Base-by-base conservation (phyloP, 2,113 vertebrate genomes). In the Chaenogobius annularis region DNA sequence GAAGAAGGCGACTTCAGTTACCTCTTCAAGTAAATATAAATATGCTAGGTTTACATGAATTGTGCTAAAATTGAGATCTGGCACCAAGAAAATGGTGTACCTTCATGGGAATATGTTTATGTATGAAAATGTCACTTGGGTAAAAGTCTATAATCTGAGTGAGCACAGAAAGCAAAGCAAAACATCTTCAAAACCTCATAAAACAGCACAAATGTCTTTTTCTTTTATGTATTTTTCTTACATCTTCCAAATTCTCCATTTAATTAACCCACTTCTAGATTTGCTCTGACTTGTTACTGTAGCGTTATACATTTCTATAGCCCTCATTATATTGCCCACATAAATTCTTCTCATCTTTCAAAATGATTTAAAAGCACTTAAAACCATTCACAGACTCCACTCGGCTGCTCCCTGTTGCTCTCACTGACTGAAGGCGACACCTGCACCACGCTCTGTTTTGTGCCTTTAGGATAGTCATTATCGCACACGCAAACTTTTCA, bases 401-500 rank as follows among this genome's bases (percentile, higher is more conserved):
- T 62, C 47, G 72, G 54, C 37, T 44, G 44, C 23, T 69, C 52
- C 47, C 7, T 31, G 59, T 66, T 66, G 54, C 48, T 69, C 58
- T 77, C 31, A 44, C 23, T 82, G n/a, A 80, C 78, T 86, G 71
- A 72, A 72, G 74, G 78, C 64, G 10, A 76, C 76, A 56, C 50
- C 72, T 84, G 69, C 61, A 71, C 81, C 55, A 44, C 79, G 70
- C 73, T 31, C 37, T 61, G 47, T 40, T 81, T 73, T 0, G 20
- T 72, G 68, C 70, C 89, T 74, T 46, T 44, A 56, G 75, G 86
- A 68, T 64, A 52, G 66, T 80, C 85, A 87, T 88, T 88, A 87
- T 79, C 55, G 75, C 78, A 6, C 59, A 78, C 54, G 78, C 84
- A 80, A 89, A 83, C 75, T 83, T 83, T 83, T 87, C 70, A 87